Evolutionary conservation across 2,113 vertebrate species (phyloP), one percentile per base, ranked within the genome.

Genomic region (Cepphus grylle): DNA sequence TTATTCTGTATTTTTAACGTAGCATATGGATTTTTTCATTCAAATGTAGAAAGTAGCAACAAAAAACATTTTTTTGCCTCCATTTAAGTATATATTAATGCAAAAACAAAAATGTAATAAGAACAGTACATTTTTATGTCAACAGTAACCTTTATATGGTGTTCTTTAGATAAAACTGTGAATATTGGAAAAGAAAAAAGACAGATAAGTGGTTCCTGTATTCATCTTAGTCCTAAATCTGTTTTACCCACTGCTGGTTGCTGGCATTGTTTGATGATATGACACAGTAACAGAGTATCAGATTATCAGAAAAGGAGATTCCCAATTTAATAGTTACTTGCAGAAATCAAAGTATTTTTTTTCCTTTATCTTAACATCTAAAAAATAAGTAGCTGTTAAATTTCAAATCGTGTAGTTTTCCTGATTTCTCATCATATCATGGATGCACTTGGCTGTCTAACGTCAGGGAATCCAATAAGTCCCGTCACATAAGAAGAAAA

Each of bases 401-500:
- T 98, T 98, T 98, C 96, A 95, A 95, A 97, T 98, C 32, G 80
- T 98, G 95, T 96, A 88, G 94, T 95, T 97, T 96, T 98, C 97
- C 91, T 98, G 95, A 98, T 98, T 98, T 98, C 98, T 98, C 97
- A 92, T 98, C 95, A 84, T 97, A 98, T 98, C 95, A 95, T 97
- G 96, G 96, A 95, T 96, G 92, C 97, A 97, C 98, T 98, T 98
- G 98, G 98, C 98, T 98, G 97, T 98, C 97, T 90, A 92, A 98
- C 96, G 81, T 98, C 95, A 97, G 98, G 96, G 98, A 98, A 98
- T 98, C 98, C 98, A 98, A 97, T 98, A 98, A 98, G 98, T 98
- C 96, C 98, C 94, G 45, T 98, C 99, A 98, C 96, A 96, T 98
- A 98, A 98, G 92, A 98, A 98, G 91, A 97, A 97, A 98, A 97